A percentile compares a stretch with the other conserved stretches of the same genome.
Conservation (phyloP, 2,113 vertebrate species). For the Crotophaga sulcirostris region DNA sequence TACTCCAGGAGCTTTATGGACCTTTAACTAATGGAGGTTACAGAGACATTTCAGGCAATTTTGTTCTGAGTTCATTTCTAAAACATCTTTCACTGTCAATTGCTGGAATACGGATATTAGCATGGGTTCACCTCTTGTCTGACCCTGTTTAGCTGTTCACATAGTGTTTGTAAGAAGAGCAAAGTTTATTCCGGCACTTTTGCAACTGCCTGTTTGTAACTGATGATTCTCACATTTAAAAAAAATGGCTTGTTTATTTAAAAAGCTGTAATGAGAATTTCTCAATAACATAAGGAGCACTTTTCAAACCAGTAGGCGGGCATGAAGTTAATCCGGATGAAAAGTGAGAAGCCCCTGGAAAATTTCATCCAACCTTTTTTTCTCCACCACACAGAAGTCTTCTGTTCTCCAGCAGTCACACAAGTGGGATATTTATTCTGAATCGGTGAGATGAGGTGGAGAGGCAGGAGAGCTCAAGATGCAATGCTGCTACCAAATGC, state of each 20-base stretch:
- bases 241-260: constrained; percentile 11
- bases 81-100: not conserved
- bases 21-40: not conserved
- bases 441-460: not conserved
- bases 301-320: not conserved
- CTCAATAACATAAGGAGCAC: not conserved
- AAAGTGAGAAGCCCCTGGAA: not conserved
- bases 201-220: not conserved
- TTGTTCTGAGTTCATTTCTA: not conserved
- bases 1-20: not conserved
- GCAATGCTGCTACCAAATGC: not conserved
- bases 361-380: not conserved
- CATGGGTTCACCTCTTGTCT: not conserved
- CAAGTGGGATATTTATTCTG: not conserved
- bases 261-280: constrained; percentile 7
- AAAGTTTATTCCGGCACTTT: constrained; percentile 29
- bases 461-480: not conserved
- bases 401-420: not conserved
- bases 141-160: constrained; percentile 2
- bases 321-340: not conserved
- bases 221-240: constrained; percentile 32
- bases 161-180: not conserved
- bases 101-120: not conserved
- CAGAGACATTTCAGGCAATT: not conserved
- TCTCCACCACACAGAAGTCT: not conserved